Conservation (phyloP, 2,113 vertebrate genomes). For the Oplegnathus fasciatus region DNA sequence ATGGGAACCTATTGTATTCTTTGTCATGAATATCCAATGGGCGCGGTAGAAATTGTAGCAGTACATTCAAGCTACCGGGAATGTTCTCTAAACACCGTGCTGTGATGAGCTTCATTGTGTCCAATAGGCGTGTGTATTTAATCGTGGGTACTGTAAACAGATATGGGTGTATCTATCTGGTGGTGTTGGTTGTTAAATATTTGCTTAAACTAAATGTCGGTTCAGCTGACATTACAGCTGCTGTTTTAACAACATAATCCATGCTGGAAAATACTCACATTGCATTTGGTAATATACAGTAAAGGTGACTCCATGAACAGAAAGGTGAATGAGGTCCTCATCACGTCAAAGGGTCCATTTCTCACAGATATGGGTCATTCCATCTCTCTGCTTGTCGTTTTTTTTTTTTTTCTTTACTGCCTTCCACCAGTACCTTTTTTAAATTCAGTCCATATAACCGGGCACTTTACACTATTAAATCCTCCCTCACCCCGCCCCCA, state of each 20-base stretch:
- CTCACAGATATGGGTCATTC: constrained; percentile 61
- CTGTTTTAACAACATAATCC: constrained; percentile 12
- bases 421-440: constrained; percentile 57
- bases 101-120: constrained; percentile 15
- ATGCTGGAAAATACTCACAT: not conserved
- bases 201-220: constrained; percentile 8
- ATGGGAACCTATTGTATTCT: constrained; percentile 35
- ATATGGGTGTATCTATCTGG: not conserved
- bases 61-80: not conserved
- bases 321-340: constrained; percentile 52
- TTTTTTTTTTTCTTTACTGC: constrained; percentile 19
- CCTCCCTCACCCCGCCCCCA: constrained; percentile 68
- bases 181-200: constrained; percentile 14
- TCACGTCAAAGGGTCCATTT: constrained; percentile 48
- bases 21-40: constrained; percentile 28
- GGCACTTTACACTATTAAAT: constrained; percentile 81
- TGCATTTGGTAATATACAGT: not conserved
- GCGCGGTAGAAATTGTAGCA: constrained; percentile 15
- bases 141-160: constrained; percentile 9
- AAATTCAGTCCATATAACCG: constrained; percentile 77
- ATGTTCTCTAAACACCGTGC: constrained; percentile 6
- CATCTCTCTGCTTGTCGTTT: constrained; percentile 8
- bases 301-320: constrained; percentile 47
- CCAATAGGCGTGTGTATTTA: constrained; percentile 2
- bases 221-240: not conserved